Evolutionary conservation across 2,797 vertebrate genomes (phyloP).

Genomic region (Numenius phaeopus): DNA sequence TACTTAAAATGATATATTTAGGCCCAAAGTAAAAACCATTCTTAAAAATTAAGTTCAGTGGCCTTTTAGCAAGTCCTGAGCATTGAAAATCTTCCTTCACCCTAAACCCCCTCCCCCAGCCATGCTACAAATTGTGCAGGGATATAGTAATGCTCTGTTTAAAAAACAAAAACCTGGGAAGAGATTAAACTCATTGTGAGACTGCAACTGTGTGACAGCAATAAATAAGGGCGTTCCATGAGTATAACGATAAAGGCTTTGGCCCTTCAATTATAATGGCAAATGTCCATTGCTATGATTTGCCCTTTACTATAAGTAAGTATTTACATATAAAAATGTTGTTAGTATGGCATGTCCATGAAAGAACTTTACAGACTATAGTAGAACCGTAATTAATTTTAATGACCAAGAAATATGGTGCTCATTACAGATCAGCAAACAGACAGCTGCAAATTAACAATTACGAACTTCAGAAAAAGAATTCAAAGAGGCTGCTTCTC

Average conservation of each 20-base stretch:
- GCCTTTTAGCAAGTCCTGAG: background rate
- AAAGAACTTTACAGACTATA: background rate
- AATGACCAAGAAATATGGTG: background rate
- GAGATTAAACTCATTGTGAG: background rate
- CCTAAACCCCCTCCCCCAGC: too few relatives aligned
- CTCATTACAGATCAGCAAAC: background rate
- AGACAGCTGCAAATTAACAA: background rate
- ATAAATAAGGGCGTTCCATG: background rate
- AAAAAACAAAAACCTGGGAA: background rate
- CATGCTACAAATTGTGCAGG: background rate
- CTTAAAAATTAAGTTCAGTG: background rate
- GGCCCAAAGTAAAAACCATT: background rate
- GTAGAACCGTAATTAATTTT: slow-evolving; percentile 35
- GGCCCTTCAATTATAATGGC: background rate
- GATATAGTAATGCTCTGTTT: background rate
- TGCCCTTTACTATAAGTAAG: background rate
- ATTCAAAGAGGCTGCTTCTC: background rate
- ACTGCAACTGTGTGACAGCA: background rate
- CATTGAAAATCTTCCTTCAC: background rate
- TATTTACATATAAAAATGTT: background rate
- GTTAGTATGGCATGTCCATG: background rate
- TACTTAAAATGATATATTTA: background rate
- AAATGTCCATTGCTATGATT: background rate
- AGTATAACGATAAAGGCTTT: background rate
- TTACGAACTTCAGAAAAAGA: background rate